Percentiles rank a stretch among this genome's conserved stretches.
Conservation (phyloP, 2,888 invertebrate species). For the Dione vanillae region DNA sequence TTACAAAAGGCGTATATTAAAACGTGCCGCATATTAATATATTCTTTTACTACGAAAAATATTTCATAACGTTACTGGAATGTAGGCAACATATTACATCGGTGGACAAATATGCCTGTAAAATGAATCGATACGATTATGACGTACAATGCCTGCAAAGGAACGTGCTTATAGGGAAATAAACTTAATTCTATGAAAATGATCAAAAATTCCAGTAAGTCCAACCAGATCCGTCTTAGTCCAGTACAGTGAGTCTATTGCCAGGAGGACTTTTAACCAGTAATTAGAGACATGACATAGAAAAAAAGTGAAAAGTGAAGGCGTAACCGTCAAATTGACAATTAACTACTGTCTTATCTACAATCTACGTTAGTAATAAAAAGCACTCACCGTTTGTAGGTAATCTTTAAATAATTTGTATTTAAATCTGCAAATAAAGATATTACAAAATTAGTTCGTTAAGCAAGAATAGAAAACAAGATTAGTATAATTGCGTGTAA, state of each 20-base stretch:
- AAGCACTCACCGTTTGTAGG: not conserved
- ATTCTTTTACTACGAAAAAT: conserved; percentile 10
- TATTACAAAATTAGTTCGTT: not conserved
- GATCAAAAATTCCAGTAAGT: too few relatives aligned
- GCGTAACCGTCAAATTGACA: too few relatives aligned
- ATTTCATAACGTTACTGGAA: not conserved
- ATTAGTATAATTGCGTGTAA: conserved; percentile 13
- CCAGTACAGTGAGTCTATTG: too few relatives aligned
- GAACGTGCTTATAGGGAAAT: too few relatives aligned
- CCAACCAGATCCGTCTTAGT: too few relatives aligned
- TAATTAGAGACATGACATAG: too few relatives aligned
- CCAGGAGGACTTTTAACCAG: too few relatives aligned
- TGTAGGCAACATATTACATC: not conserved
- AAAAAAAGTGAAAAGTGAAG: too few relatives aligned
- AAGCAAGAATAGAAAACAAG: not conserved
- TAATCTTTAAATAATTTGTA: not conserved
- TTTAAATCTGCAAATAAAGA: conserved; percentile 10
- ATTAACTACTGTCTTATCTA: too few relatives aligned
- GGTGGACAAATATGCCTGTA: not conserved
- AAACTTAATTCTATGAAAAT: too few relatives aligned
- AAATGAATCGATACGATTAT: not conserved
- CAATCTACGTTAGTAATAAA: too few relatives aligned
- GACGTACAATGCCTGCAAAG: too few relatives aligned
- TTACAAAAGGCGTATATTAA: conserved; percentile 12
- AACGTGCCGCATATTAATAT: conserved; percentile 3